Percentiles rank a stretch among this genome's conserved stretches.
Conservation (phyloP, 92 coral and sea anemone genomes). For the Hydrozoanthus gracilis region DNA sequence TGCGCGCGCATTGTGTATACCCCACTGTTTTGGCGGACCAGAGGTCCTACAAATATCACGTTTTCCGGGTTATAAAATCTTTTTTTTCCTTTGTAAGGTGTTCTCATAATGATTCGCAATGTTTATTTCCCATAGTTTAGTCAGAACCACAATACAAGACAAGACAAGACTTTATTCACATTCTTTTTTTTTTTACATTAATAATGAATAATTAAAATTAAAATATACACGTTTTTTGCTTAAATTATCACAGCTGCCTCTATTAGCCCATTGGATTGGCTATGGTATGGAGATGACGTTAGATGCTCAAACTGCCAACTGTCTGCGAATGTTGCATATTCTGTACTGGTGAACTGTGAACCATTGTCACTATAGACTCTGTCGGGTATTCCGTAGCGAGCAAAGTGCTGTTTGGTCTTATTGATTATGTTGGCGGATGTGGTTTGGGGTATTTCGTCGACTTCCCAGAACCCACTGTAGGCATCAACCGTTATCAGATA, state of each 20-base stretch:
- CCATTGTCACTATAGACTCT: slow-evolving; percentile 34
- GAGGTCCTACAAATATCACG: too few relatives aligned
- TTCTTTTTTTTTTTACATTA: too few relatives aligned
- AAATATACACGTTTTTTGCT: too few relatives aligned
- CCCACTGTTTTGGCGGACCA: too few relatives aligned
- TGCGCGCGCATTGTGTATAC: too few relatives aligned
- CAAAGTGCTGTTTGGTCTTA: slow-evolving; percentile 21
- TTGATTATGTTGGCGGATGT: neutral
- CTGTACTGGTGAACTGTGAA: slow-evolving; percentile 41
- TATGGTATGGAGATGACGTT: slow-evolving; percentile 35
- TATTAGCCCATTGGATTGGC: slow-evolving; percentile 9
- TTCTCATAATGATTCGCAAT: too few relatives aligned
- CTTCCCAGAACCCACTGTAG: slow-evolving; percentile 30
- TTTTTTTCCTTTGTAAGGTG: too few relatives aligned
- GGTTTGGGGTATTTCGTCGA: neutral
- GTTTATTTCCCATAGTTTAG: too few relatives aligned
- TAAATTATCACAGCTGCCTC: slow-evolving; percentile 44
- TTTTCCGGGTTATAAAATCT: too few relatives aligned
- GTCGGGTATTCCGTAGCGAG: slow-evolving; percentile 20
- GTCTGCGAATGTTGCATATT: slow-evolving; percentile 27
- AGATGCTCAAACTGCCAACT: slow-evolving; percentile 39
- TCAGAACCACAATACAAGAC: too few relatives aligned
- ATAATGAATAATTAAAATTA: too few relatives aligned
- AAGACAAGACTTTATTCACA: too few relatives aligned
- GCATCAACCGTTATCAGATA: slow-evolving; percentile 29